Evolutionary conservation across 2,888 invertebrate genomes (phyloP).

Genomic region (Melinaea menophilus): DNA sequence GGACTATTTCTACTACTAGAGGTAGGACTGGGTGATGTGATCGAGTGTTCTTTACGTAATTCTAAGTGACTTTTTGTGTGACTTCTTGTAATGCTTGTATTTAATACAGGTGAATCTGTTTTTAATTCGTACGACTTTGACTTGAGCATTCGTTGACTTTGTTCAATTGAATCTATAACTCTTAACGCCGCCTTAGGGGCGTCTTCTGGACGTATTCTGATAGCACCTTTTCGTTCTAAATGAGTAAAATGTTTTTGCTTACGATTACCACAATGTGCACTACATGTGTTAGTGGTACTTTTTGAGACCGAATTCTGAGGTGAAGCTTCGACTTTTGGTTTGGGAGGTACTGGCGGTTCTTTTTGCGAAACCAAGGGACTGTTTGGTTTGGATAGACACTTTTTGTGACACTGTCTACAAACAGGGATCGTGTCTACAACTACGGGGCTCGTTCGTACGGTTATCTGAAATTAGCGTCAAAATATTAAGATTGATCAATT

Average conservation of each 20-base stretch:
- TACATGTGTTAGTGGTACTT: constrained; percentile 63
- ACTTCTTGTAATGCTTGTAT: constrained; percentile 54
- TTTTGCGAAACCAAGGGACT: constrained; percentile 71
- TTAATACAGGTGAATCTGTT: constrained; percentile 65
- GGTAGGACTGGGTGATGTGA: constrained; percentile 68
- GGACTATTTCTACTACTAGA: constrained; percentile 75
- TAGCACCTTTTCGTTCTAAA: constrained; percentile 72
- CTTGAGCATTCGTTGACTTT: constrained; percentile 72
- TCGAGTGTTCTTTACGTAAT: constrained; percentile 63
- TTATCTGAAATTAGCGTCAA: constrained; percentile 76
- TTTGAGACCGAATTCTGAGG: constrained; percentile 64
- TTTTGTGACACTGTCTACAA: constrained; percentile 88
- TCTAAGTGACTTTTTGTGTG: constrained; percentile 67
- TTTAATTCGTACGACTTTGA: constrained; percentile 71
- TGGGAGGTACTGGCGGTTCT: constrained; percentile 56
- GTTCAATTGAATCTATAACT: constrained; percentile 73
- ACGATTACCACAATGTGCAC: constrained; percentile 63
- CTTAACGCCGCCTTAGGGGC: constrained; percentile 67
- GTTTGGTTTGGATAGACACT: constrained; percentile 81
- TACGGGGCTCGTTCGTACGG: constrained; percentile 86
- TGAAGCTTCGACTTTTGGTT: constrained; percentile 59
- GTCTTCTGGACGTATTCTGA: constrained; percentile 70
- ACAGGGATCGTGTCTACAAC: constrained; percentile 85
- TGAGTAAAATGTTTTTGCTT: constrained; percentile 61
- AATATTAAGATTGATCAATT: constrained; percentile 7